phyloP scores from a whole-genome alignment of 1,140 invertebrate species.

The Brachionus angularis region DNA sequence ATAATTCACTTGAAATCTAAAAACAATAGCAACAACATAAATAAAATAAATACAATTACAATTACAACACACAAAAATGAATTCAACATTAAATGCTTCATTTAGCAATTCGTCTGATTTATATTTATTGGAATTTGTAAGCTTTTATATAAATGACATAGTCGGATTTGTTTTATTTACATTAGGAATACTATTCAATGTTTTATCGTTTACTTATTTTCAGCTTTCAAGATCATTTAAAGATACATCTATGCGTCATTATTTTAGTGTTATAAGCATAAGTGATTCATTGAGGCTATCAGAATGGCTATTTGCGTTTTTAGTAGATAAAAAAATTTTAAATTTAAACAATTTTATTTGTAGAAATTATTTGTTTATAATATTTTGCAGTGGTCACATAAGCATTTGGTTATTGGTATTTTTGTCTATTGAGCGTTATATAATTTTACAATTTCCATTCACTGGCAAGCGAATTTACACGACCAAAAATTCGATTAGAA shows the following conservation, averaged over 20 bases:
- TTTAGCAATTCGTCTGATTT: no score
- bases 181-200: slow-evolving; percentile 15
- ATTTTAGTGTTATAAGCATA: slow-evolving; percentile 34
- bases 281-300: slow-evolving; percentile 18
- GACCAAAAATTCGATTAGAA: slow-evolving; percentile 16
- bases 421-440: slow-evolving; percentile 36
- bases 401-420: slow-evolving; percentile 38
- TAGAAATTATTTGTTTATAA: background rate
- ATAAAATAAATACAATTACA: no score
- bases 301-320: slow-evolving; percentile 28
- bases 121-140: background rate
- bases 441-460: slow-evolving; percentile 39
- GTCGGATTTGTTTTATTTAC: slow-evolving; percentile 1
- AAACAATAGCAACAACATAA: no score
- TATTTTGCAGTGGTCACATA: slow-evolving; percentile 20
- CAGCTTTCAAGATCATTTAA: slow-evolving; percentile 20
- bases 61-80: no score
- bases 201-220: slow-evolving; percentile 40
- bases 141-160: slow-evolving; percentile 33
- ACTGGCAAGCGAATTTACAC: slow-evolving; percentile 17
- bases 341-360: background rate
- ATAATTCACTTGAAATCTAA: no score
- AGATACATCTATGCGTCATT: slow-evolving; percentile 39
- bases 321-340: slow-evolving; percentile 19
- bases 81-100: no score